Base-by-base conservation (phyloP, 2,113 vertebrate species). In the Bufo bufo region DNA sequence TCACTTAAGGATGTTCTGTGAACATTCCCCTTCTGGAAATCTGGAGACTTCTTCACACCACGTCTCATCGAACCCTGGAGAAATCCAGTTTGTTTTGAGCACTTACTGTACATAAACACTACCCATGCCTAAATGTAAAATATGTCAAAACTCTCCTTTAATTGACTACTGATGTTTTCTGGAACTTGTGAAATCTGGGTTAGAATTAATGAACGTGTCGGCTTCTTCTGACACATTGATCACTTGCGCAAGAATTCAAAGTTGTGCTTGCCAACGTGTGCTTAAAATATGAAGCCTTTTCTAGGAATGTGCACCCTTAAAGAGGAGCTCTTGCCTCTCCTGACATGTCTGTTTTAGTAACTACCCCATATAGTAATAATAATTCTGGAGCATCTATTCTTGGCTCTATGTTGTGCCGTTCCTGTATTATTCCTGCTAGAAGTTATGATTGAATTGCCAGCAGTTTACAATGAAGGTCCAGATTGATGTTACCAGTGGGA, bases 51-150 rank as follows among this genome's bases (percentile, higher is more conserved):
- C 69, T 88, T 88, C 87, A 88, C 87, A 88, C 87, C 81, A 77
- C 56, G 81, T 83, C 72, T 88, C 49, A 80, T 65, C 77, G 45
- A 88, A 88, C 87, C 87, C 87, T 84, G 52, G 87, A 88, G 87
- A 88, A 66, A 88, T 84, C 72, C 81, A 88, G 87, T 84, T 88
- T 88, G 72, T 88, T 84, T 83, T 88, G 72, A 88, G 87, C 87
- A 84, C 87, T 84, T 88, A 77, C 87, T 88, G 81, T 88, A 84
- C 81, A 88, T 88, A 88, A 88, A 88, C 87, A 88, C 80, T 88
- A 84, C 58, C 87, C 81, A 23, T 77, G 81, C 87, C 87, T 84
- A 88, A 88, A 88, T 84, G 87, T 77, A 88, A 88, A 88, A 88
- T 88, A 88, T 88, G 81, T 88, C 87, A 88, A 88, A 88, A 88